phyloP scores from a whole-genome alignment of 2,113 vertebrate genomes.

The Tyrannus savana region DNA sequence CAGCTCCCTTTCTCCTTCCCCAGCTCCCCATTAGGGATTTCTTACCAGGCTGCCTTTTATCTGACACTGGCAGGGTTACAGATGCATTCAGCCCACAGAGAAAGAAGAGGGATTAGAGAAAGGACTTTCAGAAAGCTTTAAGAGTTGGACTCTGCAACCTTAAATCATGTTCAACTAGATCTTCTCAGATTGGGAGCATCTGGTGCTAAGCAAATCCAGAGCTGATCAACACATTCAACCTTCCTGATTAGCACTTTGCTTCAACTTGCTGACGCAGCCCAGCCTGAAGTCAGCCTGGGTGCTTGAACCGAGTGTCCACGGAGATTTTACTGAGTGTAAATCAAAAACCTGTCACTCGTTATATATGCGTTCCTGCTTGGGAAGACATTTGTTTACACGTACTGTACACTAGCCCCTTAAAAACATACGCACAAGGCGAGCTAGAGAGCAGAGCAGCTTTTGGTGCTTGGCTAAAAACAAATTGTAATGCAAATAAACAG shows the following conservation, averaged over 20 bases:
- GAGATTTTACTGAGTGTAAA: conserved; percentile 39
- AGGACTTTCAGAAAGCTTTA: conserved; percentile 60
- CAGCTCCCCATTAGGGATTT: conserved; percentile 50
- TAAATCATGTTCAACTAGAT: conserved; percentile 59
- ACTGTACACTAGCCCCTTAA: conserved; percentile 35
- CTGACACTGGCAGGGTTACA: conserved; percentile 69
- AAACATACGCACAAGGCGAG: background rate
- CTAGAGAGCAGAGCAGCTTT: conserved; percentile 31
- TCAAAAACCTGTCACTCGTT: conserved; percentile 51
- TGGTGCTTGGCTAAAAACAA: conserved; percentile 43
- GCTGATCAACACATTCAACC: conserved; percentile 58
- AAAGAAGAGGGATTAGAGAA: conserved; percentile 65
- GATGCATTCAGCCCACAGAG: conserved; percentile 64
- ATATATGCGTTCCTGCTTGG: conserved; percentile 27
- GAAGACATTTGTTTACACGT: conserved; percentile 54
- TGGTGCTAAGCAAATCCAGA: conserved; percentile 62
- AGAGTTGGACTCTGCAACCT: conserved; percentile 53
- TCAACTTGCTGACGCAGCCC: conserved; percentile 60
- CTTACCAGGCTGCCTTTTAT: conserved; percentile 71
- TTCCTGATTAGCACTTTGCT: conserved; percentile 61
- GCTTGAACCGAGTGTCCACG: background rate
- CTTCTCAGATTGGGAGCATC: conserved; percentile 67
- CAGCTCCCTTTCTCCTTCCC: conserved; percentile 46
- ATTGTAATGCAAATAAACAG: conserved; percentile 60
- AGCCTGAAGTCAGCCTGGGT: conserved; percentile 43